Conservation (phyloP, 2,113 vertebrate species). For the Mus spicilegus region DNA sequence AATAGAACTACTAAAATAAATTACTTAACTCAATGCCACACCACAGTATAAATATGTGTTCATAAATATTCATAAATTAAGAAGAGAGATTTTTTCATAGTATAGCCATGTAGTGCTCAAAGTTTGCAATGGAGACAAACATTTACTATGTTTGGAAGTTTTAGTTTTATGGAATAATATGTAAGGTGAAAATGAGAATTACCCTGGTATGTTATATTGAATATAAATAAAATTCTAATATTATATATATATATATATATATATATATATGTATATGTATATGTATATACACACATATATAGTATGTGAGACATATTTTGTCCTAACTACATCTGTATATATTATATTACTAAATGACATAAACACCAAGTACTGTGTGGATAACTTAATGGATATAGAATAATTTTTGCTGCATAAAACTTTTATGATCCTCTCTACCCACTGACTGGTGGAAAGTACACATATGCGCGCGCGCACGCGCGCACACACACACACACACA, state of each 20-base stretch:
- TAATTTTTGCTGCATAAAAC: neutral
- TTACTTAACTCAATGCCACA: neutral
- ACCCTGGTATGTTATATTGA: neutral
- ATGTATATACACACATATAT: neutral
- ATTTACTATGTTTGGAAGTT: neutral
- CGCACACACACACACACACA: neutral
- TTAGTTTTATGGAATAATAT: constrained; percentile 9
- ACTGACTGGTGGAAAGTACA: neutral
- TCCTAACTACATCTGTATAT: neutral
- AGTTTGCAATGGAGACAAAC: neutral
- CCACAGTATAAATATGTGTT: neutral
- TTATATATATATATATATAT: neutral
- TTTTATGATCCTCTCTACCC: neutral
- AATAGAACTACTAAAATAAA: neutral
- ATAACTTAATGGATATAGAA: neutral
- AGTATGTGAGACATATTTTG: neutral
- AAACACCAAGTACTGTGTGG: neutral
- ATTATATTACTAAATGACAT: neutral
- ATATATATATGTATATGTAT: too few species aligned
- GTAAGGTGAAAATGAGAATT: neutral
- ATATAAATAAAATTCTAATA: neutral
- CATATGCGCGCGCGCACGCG: neutral
- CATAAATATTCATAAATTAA: neutral
- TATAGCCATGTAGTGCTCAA: neutral
- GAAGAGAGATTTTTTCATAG: neutral